Conservation (phyloP, 2,888 invertebrate species). For the Epiblema foenella region DNA sequence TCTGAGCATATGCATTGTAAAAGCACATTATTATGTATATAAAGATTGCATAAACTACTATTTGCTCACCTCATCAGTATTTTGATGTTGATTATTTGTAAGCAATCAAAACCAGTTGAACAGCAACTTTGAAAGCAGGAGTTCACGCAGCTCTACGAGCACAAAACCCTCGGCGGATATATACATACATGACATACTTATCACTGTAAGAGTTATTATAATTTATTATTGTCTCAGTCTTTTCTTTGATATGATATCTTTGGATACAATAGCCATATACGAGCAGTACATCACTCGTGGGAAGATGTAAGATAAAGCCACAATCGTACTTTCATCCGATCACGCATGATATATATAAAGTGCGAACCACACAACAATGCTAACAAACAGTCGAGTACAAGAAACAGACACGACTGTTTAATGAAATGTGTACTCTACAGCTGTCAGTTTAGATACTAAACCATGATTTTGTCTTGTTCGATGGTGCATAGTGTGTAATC, state of each 20-base stretch:
- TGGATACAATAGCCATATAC: conserved; percentile 62
- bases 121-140: conserved; percentile 14
- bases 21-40: too few relatives aligned
- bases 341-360: conserved; percentile 80
- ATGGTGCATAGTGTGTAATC: conserved; percentile 16
- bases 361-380: conserved; percentile 73
- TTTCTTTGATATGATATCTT: conserved; percentile 60
- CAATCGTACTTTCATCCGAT: conserved; percentile 79
- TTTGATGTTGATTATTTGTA: conserved; percentile 59
- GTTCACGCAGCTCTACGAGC: neutral
- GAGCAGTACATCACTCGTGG: conserved; percentile 68
- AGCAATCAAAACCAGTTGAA: conserved; percentile 48
- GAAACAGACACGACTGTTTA: conserved; percentile 45
- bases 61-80: conserved; percentile 50
- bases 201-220: conserved; percentile 63
- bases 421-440: conserved; percentile 25
- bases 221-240: conserved; percentile 61
- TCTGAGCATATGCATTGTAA: too few relatives aligned
- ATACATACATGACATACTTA: conserved; percentile 62
- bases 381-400: conserved; percentile 57
- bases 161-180: conserved; percentile 54
- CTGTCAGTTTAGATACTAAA: conserved; percentile 18
- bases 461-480: neutral
- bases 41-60: too few relatives aligned
- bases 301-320: conserved; percentile 73